Evolutionary conservation across 2,113 vertebrate genomes (phyloP).

Genomic region (Peromyscus californicus): DNA sequence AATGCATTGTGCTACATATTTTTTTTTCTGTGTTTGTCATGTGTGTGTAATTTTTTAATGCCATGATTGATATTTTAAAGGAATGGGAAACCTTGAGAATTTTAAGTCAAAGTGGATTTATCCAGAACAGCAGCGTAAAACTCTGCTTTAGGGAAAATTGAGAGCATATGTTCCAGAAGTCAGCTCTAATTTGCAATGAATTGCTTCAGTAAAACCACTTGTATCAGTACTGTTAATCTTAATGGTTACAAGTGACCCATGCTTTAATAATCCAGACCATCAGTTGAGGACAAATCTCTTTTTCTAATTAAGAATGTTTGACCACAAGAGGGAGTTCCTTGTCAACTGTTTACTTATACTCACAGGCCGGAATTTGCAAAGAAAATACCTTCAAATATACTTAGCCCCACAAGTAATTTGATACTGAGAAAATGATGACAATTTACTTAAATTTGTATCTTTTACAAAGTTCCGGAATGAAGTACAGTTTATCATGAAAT

Average conservation of each 20-base stretch:
- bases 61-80: conserved; percentile 42
- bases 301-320: conserved; percentile 87
- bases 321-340: conserved; percentile 99
- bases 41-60: conserved; percentile 13
- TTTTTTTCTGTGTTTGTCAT: background rate
- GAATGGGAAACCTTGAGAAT: conserved; percentile 57
- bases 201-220: conserved; percentile 81
- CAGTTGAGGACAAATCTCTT: conserved; percentile 54
- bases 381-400: conserved; percentile 60
- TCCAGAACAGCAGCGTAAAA: conserved; percentile 64
- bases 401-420: conserved; percentile 38
- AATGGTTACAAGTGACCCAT: conserved; percentile 82
- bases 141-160: conserved; percentile 78
- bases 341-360: conserved; percentile 91
- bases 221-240: conserved; percentile 84
- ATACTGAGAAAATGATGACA: conserved; percentile 28
- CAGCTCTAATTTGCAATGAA: conserved; percentile 83
- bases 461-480: conserved; percentile 40
- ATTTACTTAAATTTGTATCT: conserved; percentile 32
- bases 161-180: conserved; percentile 80
- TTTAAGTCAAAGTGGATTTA: conserved; percentile 70
- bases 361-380: conserved; percentile 41
- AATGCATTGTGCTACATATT: background rate
- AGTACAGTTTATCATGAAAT: background rate
- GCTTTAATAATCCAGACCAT: conserved; percentile 79